Evolutionary conservation across 2,797 vertebrate species (phyloP), one percentile per base, ranked within the genome.

Genomic region (Anguilla megastoma): DNA sequence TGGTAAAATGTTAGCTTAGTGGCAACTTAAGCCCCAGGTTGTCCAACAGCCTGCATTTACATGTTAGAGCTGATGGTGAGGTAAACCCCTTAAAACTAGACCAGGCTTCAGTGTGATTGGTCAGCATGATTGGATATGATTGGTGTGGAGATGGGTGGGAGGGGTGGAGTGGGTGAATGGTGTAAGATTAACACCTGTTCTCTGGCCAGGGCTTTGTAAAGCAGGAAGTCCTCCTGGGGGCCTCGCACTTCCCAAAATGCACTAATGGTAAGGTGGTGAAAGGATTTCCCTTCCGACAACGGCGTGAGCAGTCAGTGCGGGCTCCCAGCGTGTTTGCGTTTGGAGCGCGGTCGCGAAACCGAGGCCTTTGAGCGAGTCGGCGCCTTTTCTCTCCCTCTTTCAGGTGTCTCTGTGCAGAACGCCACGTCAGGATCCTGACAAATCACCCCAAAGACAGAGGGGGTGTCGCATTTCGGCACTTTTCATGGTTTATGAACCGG

Each of bases 261-360:
- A 91, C 89, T 92, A 91, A 84, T 82, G 79, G 71, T 89, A 27
- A 58, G 83, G 91, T 85, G 90, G 48, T 90, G 90, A 92, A 86
- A 92, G 89, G 88, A 45, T 76, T 30, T 48, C 74, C 76, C 83
- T 84, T 50, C 87, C 56, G 85, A 89, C 87, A 90, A 83, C 88
- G 24, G 63, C 69, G 66, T 50, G 33, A 88, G 21, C 69, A 54
- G 84, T 76, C 76, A 16, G 50, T 27, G 60, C 45, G 33, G 58
- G 60, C 69, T 74, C 87, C 86, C 86, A 41, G 50, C 41, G 56
- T 86, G 85, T 91, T 92, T 92, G 91, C 88, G 88, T 89, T 54
- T 85, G 76, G 63, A 52, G 86, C 87, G 87, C 90, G 89, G 12
- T 87, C 89, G 86, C 85, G 85, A 45, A 50, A 36, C 86, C 74